A percentile compares a stretch with the other conserved stretches of the same genome.
These are phyloP conservation scores for Xylocampa areola DNA, from an alignment of 2,888 invertebrate species.

Conservation along the genomic window DNA sequence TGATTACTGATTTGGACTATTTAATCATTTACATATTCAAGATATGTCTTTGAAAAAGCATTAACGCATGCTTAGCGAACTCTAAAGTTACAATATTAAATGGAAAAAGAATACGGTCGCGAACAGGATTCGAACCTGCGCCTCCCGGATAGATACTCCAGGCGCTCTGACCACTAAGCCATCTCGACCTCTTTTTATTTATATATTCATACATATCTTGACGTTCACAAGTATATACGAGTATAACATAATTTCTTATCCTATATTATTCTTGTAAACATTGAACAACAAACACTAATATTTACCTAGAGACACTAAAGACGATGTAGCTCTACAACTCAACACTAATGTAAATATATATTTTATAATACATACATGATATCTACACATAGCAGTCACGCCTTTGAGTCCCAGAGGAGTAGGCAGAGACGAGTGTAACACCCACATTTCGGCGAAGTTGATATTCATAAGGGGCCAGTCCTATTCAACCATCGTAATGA, in stretches of 20 bases:
- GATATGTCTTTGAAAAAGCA: too few species aligned
- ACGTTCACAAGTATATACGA: slow-evolving; percentile 7
- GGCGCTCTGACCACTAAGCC: too few species aligned
- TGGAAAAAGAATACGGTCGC: too few species aligned
- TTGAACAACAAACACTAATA: slow-evolving; percentile 7
- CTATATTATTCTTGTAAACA: slow-evolving; percentile 5
- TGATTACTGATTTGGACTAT: too few species aligned
- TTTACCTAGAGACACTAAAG: slow-evolving; percentile 9
- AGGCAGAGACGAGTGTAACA: slow-evolving; percentile 2
- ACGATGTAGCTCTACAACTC: slow-evolving; percentile 18
- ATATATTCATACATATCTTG: slow-evolving; percentile 1
- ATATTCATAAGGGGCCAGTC: background rate
- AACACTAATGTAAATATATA: slow-evolving; percentile 17
- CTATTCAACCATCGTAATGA: too few species aligned
- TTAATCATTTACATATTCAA: too few species aligned
- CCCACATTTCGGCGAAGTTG: slow-evolving; percentile 8
- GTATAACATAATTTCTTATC: slow-evolving; percentile 15
- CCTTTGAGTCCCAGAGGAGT: background rate
- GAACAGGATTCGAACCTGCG: too few species aligned
- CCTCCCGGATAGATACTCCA: too few species aligned
- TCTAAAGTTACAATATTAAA: too few species aligned
- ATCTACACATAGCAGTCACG: background rate
- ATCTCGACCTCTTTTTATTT: too few species aligned
- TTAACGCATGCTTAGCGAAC: too few species aligned
- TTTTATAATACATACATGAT: slow-evolving; percentile 12